Percentiles rank a stretch among this genome's conserved stretches.
Conservation (phyloP, 2,888 invertebrate genomes). For the Torymus tubicola region DNA sequence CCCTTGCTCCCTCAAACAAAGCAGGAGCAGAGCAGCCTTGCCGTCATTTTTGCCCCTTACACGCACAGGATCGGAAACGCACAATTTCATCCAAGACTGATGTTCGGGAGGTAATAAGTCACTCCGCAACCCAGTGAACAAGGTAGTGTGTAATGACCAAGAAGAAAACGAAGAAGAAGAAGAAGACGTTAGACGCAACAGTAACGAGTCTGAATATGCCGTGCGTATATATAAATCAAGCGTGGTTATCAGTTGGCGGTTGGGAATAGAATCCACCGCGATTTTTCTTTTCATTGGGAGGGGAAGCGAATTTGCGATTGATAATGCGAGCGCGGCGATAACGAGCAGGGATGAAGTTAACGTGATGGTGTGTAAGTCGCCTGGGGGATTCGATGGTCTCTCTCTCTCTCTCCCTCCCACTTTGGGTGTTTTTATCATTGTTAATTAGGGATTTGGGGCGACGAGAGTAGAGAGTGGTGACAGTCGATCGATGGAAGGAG, state of each 20-base stretch:
- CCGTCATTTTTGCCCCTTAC: too few relatives aligned
- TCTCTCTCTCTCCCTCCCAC: too few relatives aligned
- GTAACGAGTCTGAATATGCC: conserved; percentile 41
- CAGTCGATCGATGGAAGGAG: too few relatives aligned
- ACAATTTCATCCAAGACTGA: conserved; percentile 46
- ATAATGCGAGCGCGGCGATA: too few relatives aligned
- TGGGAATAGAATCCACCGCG: conserved; percentile 27
- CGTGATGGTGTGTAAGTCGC: too few relatives aligned
- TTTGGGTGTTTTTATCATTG: too few relatives aligned
- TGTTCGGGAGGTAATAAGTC: conserved; percentile 30
- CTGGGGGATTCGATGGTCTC: too few relatives aligned
- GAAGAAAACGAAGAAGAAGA: neutral
- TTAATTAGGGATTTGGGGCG: too few relatives aligned
- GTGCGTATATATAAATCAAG: conserved; percentile 29
- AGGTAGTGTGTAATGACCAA: neutral
- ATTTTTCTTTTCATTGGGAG: neutral
- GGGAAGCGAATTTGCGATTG: too few relatives aligned
- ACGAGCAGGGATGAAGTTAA: too few relatives aligned
- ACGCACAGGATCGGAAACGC: conserved; percentile 22
- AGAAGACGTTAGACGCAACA: conserved; percentile 29
- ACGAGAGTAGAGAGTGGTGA: too few relatives aligned
- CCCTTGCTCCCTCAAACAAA: neutral
- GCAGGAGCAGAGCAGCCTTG: too few relatives aligned
- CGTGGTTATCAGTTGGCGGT: neutral
- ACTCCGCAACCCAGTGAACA: neutral